Base-by-base conservation (phyloP, 2,797 vertebrate species). In the Pangasius macronema region DNA sequence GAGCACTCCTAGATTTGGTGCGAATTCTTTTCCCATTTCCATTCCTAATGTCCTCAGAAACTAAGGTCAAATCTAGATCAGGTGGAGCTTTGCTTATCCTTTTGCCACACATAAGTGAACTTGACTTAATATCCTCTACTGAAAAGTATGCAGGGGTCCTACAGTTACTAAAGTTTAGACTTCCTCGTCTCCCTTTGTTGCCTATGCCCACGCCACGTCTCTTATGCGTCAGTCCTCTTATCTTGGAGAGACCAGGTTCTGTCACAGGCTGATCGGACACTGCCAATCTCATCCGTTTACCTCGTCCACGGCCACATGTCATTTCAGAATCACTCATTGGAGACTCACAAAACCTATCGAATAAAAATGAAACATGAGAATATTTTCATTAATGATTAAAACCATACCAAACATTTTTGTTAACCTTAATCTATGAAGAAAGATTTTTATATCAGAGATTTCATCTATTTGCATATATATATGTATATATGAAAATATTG, bases 291-390 rank as follows among this genome's bases (percentile, higher is more conserved):
- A 98, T 97, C 65, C 99, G 94, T 92, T 99, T 99, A 9, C 98
- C 98, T 70, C 99, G 95, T 75, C 98, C 98, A 7, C 98, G 97
- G 53, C 97, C 97, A 59, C 97, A 97, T 0, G 97, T 95, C 94
- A 98, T 96, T 91, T 99, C 99, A 86, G 98, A 95, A 92, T 99
- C 98, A 87, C 97, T 98, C 82, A 97, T 97, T 1, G 98, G 98
- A 0, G 99, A 99, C 91, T 99, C 98, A 79, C 98, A 99, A 95
- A 99, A 99, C 94, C 99, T 99, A 89, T 65, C 22, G 36, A 55
- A 91, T 81, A 88, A 67, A 76, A 85, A 67, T 33, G 13, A 68
- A 49, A 67, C 30, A 85, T 83, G 6, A 87, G 55, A 55, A 18
- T n/a, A 70, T 77, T 13, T 72, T 7, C 24, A 82, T 57, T 22